phyloP scores from a whole-genome alignment of 1,140 invertebrate species.

The Bombyx mori region DNA sequence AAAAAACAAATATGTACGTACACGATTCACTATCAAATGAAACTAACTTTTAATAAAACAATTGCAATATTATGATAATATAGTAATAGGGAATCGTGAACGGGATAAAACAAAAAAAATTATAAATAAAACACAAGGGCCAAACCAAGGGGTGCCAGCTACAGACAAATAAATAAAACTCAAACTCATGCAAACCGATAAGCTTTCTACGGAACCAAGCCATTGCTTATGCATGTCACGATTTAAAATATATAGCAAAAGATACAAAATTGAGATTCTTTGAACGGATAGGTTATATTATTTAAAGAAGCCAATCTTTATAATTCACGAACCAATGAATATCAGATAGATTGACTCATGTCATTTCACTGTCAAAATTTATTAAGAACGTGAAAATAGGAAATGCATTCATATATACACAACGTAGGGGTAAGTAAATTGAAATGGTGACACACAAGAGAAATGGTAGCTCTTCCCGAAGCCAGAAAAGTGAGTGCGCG shows the following conservation, averaged over 20 bases:
- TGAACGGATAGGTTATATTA: no score
- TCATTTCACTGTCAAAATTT: no score
- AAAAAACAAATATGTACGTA: slow-evolving; percentile 6
- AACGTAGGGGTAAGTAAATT: slow-evolving; percentile 64
- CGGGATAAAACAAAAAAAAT: slow-evolving; percentile 30
- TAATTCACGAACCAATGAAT: no score
- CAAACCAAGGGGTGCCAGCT: slow-evolving; percentile 70
- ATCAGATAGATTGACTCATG: no score
- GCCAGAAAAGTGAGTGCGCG: slow-evolving; percentile 62
- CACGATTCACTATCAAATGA: not conserved
- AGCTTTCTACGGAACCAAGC: slow-evolving; percentile 42
- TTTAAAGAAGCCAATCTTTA: no score
- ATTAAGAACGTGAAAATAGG: no score
- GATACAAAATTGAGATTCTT: no score
- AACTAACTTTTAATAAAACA: slow-evolving; percentile 13
- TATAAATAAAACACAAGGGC: slow-evolving; percentile 56
- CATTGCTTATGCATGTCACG: slow-evolving; percentile 41
- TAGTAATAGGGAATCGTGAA: slow-evolving; percentile 7
- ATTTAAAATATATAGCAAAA: no score
- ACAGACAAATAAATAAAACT: slow-evolving; percentile 57
- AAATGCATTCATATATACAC: slow-evolving; percentile 49
- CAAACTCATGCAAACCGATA: slow-evolving; percentile 54
- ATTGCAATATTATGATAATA: slow-evolving; percentile 19
- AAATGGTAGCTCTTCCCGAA: slow-evolving; percentile 69
- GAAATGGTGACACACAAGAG: slow-evolving; percentile 70